Conservation (phyloP, 2,797 vertebrate genomes). For the Microtus agrestis region DNA sequence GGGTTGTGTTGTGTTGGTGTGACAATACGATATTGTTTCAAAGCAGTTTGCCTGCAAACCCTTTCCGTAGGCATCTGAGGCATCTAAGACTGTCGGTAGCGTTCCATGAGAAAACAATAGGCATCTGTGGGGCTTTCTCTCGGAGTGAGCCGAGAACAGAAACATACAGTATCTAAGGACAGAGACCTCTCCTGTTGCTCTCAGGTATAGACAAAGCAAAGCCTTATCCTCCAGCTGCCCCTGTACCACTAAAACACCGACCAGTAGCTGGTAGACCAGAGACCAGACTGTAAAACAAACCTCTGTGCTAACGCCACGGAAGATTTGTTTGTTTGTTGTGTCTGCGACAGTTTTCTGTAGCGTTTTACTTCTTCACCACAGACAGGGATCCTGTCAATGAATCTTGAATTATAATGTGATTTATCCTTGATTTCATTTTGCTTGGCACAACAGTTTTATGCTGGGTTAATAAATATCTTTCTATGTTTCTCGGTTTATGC, state of each 20-base stretch:
- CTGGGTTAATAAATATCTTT: background rate
- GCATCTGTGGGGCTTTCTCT: conserved; percentile 83
- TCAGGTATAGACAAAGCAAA: conserved; percentile 79
- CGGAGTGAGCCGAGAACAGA: conserved; percentile 81
- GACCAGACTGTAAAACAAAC: conserved; percentile 62
- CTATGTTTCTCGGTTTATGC: background rate
- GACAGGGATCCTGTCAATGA: conserved; percentile 60
- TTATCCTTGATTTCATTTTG: conserved; percentile 6
- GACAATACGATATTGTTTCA: conserved; percentile 89
- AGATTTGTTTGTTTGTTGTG: background rate
- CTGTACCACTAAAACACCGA: background rate
- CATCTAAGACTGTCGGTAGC: conserved; percentile 89
- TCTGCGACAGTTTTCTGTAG: conserved; percentile 54
- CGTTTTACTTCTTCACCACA: conserved; percentile 21
- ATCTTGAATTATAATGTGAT: conserved; percentile 14
- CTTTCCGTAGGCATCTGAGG: conserved; percentile 90
- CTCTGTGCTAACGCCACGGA: conserved; percentile 57
- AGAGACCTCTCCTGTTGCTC: conserved; percentile 73
- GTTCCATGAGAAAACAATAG: conserved; percentile 89
- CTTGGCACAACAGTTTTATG: background rate
- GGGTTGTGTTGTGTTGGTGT: conserved; percentile 85
- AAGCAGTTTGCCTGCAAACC: conserved; percentile 87
- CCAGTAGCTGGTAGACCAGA: conserved; percentile 46
- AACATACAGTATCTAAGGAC: conserved; percentile 74
- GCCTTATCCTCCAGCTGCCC: conserved; percentile 72